Percentiles rank a stretch among this genome's conserved stretches.
These are phyloP conservation scores for Euphonia xanthogaster DNA, from an alignment of 2,797 vertebrate species.

Conservation along the genomic window DNA sequence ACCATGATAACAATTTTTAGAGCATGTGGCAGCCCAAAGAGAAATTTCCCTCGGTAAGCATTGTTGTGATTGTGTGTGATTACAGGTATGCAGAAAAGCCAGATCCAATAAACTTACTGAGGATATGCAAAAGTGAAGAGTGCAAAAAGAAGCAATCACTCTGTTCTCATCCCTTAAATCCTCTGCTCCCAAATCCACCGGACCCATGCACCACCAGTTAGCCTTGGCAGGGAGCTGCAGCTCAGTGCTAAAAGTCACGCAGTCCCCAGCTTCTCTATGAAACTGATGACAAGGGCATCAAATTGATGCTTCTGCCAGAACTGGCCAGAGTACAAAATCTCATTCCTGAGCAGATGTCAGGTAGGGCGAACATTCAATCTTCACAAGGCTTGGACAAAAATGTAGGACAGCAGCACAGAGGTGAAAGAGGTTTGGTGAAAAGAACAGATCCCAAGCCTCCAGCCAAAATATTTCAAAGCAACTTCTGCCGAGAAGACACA, in stretches of 20 bases:
- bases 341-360: conserved; percentile 63
- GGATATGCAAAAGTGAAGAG: not conserved
- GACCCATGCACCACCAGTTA: not conserved
- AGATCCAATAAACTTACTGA: not conserved
- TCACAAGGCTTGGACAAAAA: conserved; percentile 55
- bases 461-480: conserved; percentile 59
- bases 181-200: not conserved
- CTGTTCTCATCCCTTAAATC: not conserved
- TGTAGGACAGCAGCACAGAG: conserved; percentile 54
- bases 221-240: not conserved
- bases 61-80: not conserved
- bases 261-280: not conserved
- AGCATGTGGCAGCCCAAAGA: not conserved
- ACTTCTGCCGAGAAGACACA: not conserved
- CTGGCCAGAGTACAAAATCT: conserved; percentile 58
- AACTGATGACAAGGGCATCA: conserved; percentile 42
- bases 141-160: not conserved
- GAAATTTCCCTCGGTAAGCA: not conserved
- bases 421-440: conserved; percentile 59
- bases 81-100: not conserved
- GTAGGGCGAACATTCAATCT: conserved; percentile 45
- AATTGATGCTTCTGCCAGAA: conserved; percentile 45
- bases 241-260: not conserved
- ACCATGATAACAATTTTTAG: not conserved
- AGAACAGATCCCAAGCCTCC: conserved; percentile 17